These are phyloP conservation scores for Clamator glandarius DNA, from an alignment of 2,797 vertebrate genomes.

Conservation along the genomic window DNA sequence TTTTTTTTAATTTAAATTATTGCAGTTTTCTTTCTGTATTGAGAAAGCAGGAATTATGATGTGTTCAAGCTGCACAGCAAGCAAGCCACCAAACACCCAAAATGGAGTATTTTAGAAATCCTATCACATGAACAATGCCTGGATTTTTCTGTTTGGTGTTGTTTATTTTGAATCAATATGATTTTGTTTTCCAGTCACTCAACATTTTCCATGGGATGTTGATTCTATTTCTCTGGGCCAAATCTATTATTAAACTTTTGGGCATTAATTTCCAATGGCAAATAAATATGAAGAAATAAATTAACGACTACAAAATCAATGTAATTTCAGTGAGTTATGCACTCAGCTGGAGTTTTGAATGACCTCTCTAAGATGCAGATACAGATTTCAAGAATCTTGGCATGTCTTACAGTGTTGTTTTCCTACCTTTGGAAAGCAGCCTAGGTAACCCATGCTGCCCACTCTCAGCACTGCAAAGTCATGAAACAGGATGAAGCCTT, in stretches of 20 bases:
- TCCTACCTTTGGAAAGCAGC: not conserved
- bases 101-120: constrained; percentile 39
- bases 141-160: not conserved
- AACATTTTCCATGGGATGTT: not conserved
- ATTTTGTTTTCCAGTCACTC: not conserved
- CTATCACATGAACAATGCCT: not conserved
- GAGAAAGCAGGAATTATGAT: not conserved
- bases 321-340: not conserved
- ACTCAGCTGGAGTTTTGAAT: not conserved
- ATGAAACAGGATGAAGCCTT: not conserved
- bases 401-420: not conserved
- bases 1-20: not conserved
- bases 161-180: not conserved
- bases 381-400: not conserved
- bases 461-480: not conserved
- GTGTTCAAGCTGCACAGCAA: not conserved
- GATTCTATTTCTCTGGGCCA: not conserved
- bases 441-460: not conserved
- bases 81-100: not conserved
- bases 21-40: not conserved
- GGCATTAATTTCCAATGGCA: not conserved
- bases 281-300: not conserved
- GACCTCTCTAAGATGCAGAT: not conserved
- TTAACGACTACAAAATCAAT: not conserved
- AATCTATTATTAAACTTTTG: not conserved